phyloP scores from a whole-genome alignment of 2,113 vertebrate genomes.

The Parotia lawesii region DNA sequence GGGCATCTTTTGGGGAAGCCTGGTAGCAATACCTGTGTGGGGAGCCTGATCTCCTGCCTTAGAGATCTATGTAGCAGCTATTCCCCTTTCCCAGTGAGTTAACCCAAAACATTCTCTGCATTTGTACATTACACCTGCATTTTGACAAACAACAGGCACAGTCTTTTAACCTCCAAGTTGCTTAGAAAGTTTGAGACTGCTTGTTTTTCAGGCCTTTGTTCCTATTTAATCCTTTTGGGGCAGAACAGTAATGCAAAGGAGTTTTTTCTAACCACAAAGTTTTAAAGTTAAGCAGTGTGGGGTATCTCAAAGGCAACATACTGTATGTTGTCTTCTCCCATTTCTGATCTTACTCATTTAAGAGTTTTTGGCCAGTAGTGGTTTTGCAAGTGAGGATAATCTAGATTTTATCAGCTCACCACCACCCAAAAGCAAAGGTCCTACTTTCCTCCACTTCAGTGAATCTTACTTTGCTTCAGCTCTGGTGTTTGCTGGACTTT shows the following conservation, averaged over 20 bases:
- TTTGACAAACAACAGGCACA: not conserved
- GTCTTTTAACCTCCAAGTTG: not conserved
- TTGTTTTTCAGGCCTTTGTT: not conserved
- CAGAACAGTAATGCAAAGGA: not conserved
- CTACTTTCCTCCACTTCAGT: not conserved
- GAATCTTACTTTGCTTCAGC: not conserved
- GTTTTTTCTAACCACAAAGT: not conserved
- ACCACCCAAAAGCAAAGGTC: not conserved
- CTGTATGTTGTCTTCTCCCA: not conserved
- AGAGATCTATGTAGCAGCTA: not conserved
- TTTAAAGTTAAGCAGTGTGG: not conserved
- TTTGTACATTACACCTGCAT: not conserved
- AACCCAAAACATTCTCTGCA: not conserved
- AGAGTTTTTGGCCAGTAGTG: not conserved
- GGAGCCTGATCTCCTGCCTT: not conserved
- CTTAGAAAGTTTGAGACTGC: not conserved
- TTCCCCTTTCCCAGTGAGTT: not conserved
- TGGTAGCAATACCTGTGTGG: not conserved
- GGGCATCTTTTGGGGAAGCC: not conserved
- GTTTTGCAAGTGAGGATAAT: not conserved
- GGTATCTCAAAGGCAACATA: not conserved
- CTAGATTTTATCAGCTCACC: not conserved
- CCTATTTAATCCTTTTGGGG: not conserved
- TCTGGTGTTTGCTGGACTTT: not conserved
- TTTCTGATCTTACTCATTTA: not conserved